Evolutionary conservation across 2,888 invertebrate species (phyloP).

Genomic region (Hydropsyche betteni): DNA sequence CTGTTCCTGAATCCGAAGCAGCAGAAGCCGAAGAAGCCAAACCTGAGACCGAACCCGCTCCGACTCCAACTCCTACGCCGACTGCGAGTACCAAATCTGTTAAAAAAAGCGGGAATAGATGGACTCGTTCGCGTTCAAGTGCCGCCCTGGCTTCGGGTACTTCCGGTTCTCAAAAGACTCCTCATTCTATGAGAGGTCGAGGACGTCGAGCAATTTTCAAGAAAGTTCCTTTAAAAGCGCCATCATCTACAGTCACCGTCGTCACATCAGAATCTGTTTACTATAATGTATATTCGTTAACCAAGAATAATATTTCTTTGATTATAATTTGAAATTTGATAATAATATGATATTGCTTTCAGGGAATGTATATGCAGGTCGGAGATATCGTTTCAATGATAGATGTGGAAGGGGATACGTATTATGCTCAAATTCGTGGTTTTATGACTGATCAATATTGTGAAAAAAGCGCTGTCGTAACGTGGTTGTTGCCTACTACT

Average conservation of each 20-base stretch:
- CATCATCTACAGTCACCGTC: constrained; percentile 81
- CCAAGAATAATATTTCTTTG: too few species aligned
- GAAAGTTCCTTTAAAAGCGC: constrained; percentile 81
- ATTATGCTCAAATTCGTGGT: constrained; percentile 90
- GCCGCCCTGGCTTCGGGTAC: constrained; percentile 60
- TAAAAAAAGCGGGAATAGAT: constrained; percentile 57
- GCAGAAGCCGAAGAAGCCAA: constrained; percentile 55
- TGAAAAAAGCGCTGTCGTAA: constrained; percentile 90
- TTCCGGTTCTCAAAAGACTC: constrained; percentile 54
- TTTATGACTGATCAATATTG: constrained; percentile 92
- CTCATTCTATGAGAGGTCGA: constrained; percentile 70
- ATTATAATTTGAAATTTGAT: too few species aligned
- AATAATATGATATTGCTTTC: constrained; percentile 40
- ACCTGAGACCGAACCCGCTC: constrained; percentile 41
- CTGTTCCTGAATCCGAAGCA: constrained; percentile 53
- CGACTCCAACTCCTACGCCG: constrained; percentile 60
- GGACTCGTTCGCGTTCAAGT: constrained; percentile 56
- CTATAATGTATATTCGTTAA: constrained; percentile 66
- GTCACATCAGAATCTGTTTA: constrained; percentile 83
- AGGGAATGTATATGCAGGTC: constrained; percentile 84
- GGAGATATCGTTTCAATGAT: constrained; percentile 91
- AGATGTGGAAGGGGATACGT: constrained; percentile 79
- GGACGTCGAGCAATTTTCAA: constrained; percentile 82
- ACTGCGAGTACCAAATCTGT: constrained; percentile 65
- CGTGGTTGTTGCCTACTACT: constrained; percentile 90